Base-by-base conservation (phyloP, 2,888 invertebrate genomes). In the Drosophila maculinotata region DNA sequence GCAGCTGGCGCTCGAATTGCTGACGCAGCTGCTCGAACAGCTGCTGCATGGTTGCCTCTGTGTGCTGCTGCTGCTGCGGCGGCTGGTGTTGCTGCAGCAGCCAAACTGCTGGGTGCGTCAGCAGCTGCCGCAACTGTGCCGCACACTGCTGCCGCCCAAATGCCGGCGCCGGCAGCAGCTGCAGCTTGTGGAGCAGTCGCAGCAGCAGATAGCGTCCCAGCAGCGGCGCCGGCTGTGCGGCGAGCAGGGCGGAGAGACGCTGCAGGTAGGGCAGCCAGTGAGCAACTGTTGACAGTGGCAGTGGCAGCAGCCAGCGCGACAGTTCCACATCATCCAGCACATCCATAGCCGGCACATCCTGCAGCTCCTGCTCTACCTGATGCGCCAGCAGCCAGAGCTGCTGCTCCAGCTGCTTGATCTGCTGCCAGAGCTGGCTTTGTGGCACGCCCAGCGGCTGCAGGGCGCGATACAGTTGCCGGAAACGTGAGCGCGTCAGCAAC, bases 41-140 rank as follows among this genome's bases (percentile, higher is more conserved):
- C 1, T 31, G 23, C 9, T 68, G 83, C 31, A 85, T 4, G 0
- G 53, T 30, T n/a, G n/a, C n/a, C n/a, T n/a, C n/a, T n/a, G 31
- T 35, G 2, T n/a, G 14, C 5, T 39, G 49, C 0, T 39, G 45
- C 28, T 41, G 26, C 1, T 26, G 1, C 9, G 23, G 31, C 20
- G 59, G 20, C 25, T 52, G 57, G 2, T 49, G 23, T 38, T 59
- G 39, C 28, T 64, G 45, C 54, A 85, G 15, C 39, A 82, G 28
- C 86, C 86, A 79, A 1, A 38, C 72, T 4, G 65, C 38, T 1
- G 86, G 76, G 7, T 85, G 79, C 20, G 68, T 54, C 38, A 79
- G 25, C 26, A 79, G 42, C 10, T 53, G 33, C 0, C 83, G 79
- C 15, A 59, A 7, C 28, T 82, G 79, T 4, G 45, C 54, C 7